These are phyloP conservation scores for Actenoides hombroni DNA, from an alignment of 2,113 vertebrate genomes.

Conservation along the genomic window DNA sequence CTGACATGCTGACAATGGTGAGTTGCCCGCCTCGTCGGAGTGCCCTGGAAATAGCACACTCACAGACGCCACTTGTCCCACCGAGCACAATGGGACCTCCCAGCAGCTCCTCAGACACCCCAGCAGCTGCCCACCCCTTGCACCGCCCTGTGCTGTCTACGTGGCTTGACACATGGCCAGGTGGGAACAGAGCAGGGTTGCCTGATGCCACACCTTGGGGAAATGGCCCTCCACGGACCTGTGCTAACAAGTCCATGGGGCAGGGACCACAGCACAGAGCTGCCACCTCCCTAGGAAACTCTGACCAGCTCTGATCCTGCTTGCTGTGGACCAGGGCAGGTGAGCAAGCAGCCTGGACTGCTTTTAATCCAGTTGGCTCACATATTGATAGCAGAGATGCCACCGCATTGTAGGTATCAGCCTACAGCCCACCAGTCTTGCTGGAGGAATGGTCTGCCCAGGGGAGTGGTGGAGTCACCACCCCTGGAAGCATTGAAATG, in stretches of 20 bases:
- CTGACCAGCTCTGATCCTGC: neutral
- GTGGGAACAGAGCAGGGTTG: fast-evolving
- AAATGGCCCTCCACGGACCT: neutral
- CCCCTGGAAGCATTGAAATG: no score
- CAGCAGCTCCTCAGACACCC: neutral
- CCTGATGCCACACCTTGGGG: neutral
- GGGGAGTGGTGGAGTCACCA: no score
- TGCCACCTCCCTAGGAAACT: neutral
- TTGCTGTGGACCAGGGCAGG: neutral
- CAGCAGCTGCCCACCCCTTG: neutral
- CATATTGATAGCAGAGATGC: neutral
- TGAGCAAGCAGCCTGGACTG: neutral
- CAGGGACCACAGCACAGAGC: fast-evolving
- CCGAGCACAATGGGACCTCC: neutral
- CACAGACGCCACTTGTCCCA: neutral
- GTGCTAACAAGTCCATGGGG: neutral
- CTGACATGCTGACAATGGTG: conserved; percentile 39
- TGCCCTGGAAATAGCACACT: neutral
- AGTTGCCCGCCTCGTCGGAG: neutral
- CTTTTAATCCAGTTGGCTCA: fast-evolving
- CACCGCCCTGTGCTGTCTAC: neutral
- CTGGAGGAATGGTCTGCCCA: neutral
- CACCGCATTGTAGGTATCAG: neutral
- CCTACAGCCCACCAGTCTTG: neutral
- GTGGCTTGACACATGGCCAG: neutral